A percentile compares a stretch with the other conserved stretches of the same genome.
These are phyloP conservation scores for Varanus komodoensis DNA, from an alignment of 2,113 vertebrate genomes.

Conservation along the genomic window DNA sequence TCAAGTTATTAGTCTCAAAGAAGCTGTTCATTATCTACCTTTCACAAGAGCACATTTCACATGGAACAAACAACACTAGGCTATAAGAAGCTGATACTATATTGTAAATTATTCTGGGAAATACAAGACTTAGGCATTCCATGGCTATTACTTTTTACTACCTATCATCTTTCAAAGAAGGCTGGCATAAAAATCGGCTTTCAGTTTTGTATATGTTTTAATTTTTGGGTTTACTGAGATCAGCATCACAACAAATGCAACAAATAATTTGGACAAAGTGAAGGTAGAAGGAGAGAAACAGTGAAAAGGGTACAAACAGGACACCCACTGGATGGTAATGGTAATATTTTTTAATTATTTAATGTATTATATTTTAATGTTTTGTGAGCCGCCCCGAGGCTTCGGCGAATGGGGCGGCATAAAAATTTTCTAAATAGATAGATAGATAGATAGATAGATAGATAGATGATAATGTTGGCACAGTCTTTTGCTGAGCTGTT, in stretches of 20 bases:
- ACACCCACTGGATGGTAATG: not conserved
- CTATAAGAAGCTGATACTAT: slow-evolving; percentile 55
- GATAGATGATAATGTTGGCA: no score
- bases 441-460: no score
- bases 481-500: not conserved
- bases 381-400: no score
- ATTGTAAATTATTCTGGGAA: slow-evolving; percentile 56
- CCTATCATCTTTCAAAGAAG: slow-evolving; percentile 37
- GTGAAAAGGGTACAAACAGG: not conserved
- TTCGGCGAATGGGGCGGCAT: no score
- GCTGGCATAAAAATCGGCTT: slow-evolving; percentile 41
- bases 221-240: not conserved
- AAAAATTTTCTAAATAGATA: no score
- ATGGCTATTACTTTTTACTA: slow-evolving; percentile 69
- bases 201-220: slow-evolving; percentile 1
- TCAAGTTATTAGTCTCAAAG: slow-evolving; percentile 57
- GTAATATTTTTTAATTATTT: no score
- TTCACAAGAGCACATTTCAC: slow-evolving; percentile 42
- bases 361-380: no score
- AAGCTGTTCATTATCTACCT: slow-evolving; percentile 57
- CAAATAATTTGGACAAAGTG: not conserved
- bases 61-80: slow-evolving; percentile 39
- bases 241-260: not conserved
- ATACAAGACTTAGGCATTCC: slow-evolving; percentile 61
- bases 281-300: not conserved